Evolutionary conservation across 2,888 invertebrate genomes (phyloP).

Genomic region (Drosophila formosana): DNA sequence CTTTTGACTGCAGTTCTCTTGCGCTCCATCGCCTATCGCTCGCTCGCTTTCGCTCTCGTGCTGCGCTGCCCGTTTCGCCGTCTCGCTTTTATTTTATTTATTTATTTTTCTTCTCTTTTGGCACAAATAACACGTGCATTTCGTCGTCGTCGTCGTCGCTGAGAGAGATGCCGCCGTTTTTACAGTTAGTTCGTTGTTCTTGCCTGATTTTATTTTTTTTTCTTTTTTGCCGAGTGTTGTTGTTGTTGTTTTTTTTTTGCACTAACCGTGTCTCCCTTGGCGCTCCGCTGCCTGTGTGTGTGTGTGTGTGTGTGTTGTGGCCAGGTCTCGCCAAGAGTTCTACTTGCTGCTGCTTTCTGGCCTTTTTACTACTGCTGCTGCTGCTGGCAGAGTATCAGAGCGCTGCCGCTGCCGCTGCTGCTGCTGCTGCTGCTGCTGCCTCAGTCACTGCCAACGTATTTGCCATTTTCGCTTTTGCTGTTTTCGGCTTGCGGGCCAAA

Average conservation of each 20-base stretch:
- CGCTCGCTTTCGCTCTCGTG: constrained; percentile 1
- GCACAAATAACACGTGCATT: constrained; percentile 73
- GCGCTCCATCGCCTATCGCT: not conserved
- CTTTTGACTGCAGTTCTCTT: constrained; percentile 13
- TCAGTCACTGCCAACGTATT: constrained; percentile 48
- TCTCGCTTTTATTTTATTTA: constrained; percentile 49
- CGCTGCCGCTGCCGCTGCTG: constrained; percentile 19
- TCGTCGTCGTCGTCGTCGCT: constrained; percentile 31
- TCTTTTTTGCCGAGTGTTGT: not conserved
- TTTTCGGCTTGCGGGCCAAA: constrained; percentile 79
- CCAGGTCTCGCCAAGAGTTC: constrained; percentile 48
- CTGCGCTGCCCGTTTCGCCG: not conserved
- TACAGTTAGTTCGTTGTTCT: constrained; percentile 11
- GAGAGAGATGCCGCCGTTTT: constrained; percentile 41
- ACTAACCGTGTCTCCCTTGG: constrained; percentile 21
- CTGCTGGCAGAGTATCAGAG: not conserved
- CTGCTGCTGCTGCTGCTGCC: constrained; percentile 22
- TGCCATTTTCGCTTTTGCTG: constrained; percentile 70
- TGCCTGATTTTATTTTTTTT: constrained; percentile 3
- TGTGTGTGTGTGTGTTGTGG: constrained; percentile 39
- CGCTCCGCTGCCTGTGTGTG: not conserved
- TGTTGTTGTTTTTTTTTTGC: constrained; percentile 30
- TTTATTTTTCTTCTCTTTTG: constrained; percentile 41
- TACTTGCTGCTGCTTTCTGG: constrained; percentile 41
- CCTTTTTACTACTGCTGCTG: constrained; percentile 17